A percentile compares a stretch with the other conserved stretches of the same genome.
Conservation (phyloP, 2,113 vertebrate species). For the Callopanchax toddi region DNA sequence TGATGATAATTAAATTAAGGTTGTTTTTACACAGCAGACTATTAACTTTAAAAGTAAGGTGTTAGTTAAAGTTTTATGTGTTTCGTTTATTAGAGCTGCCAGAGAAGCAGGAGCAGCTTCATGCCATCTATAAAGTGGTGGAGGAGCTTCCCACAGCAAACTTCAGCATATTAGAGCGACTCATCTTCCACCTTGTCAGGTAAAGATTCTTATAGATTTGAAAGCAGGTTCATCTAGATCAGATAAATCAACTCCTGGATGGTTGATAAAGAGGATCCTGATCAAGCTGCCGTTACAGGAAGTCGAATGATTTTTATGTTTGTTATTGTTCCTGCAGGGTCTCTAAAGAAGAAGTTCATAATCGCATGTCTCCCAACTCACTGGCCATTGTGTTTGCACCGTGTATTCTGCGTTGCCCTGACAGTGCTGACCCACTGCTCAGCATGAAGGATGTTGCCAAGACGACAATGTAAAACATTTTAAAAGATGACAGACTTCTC, state of each 20-base stretch:
- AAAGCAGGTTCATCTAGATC: background rate
- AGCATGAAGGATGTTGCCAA: conserved; percentile 98
- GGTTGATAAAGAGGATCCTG: background rate
- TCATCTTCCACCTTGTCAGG: conserved; percentile 97
- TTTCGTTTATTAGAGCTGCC: conserved; percentile 84
- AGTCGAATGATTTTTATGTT: background rate
- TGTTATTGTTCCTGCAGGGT: conserved; percentile 80
- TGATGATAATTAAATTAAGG: background rate
- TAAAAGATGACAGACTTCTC: too few species aligned
- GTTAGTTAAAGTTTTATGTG: background rate
- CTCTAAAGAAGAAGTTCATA: conserved; percentile 89
- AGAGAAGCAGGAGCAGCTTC: conserved; percentile 91
- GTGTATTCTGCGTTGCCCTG: conserved; percentile 91
- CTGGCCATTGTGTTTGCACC: conserved; percentile 96
- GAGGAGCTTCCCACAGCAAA: conserved; percentile 90
- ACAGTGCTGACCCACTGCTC: conserved; percentile 90
- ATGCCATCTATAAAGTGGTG: conserved; percentile 87
- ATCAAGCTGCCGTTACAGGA: too few species aligned
- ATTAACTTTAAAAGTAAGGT: background rate
- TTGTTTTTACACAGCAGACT: background rate
- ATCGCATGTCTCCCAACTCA: conserved; percentile 95
- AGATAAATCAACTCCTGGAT: background rate
- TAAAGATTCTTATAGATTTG: conserved; percentile 50
- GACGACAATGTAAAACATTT: conserved; percentile 87
- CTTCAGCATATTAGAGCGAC: conserved; percentile 89